Evolutionary conservation across 2,888 invertebrate genomes (phyloP).

Genomic region (Laspeyria flexula): DNA sequence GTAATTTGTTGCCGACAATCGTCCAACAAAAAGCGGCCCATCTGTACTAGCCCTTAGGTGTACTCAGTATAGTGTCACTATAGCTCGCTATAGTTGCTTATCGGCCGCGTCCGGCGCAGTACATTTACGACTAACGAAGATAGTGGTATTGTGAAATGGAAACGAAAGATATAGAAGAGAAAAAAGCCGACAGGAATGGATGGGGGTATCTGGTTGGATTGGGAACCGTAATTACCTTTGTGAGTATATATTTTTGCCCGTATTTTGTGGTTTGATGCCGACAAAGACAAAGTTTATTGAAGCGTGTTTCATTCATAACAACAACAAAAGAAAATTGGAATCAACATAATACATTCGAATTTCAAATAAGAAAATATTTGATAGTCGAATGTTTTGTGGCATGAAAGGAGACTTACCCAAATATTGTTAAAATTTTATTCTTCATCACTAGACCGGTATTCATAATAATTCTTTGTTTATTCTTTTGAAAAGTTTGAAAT

Average conservation of each 20-base stretch:
- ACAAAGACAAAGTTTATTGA: neutral
- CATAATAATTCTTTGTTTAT: too few relatives aligned
- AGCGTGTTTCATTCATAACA: neutral
- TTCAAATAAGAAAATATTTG: neutral
- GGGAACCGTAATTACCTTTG: constrained; percentile 87
- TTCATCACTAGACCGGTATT: too few relatives aligned
- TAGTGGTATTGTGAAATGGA: constrained; percentile 41
- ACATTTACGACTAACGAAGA: constrained; percentile 12
- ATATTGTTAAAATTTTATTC: too few relatives aligned
- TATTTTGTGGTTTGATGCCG: neutral
- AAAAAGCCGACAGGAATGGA: constrained; percentile 41
- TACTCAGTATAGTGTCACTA: constrained; percentile 6
- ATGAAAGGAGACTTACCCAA: neutral
- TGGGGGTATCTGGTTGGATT: constrained; percentile 89
- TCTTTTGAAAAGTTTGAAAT: too few relatives aligned
- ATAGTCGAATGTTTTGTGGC: neutral
- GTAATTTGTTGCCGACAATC: neutral
- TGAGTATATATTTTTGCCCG: constrained; percentile 67
- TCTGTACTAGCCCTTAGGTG: constrained; percentile 24
- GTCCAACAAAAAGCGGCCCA: constrained; percentile 6
- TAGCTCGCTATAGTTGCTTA: constrained; percentile 34
- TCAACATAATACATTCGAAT: neutral
- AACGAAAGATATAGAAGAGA: constrained; percentile 24
- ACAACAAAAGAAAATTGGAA: neutral
- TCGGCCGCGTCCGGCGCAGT: constrained; percentile 36